Evolutionary conservation across 2,113 vertebrate genomes (phyloP).

Genomic region (Xyliphius kryptos): DNA sequence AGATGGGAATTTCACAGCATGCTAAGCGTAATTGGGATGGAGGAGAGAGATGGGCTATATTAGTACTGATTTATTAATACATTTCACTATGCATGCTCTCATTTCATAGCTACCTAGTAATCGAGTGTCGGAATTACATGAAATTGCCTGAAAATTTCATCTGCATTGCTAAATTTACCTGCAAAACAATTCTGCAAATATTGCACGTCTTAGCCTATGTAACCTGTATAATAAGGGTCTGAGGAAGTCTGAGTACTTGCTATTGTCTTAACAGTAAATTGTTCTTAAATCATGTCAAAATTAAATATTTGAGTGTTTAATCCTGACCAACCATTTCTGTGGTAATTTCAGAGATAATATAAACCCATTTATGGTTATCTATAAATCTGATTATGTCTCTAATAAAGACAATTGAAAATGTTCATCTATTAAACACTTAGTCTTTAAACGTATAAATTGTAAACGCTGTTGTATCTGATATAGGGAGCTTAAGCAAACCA

Average conservation of each 20-base stretch:
- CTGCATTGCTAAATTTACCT: conserved; percentile 10
- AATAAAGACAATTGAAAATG: no score
- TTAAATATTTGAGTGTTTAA: no score
- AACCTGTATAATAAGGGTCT: no score
- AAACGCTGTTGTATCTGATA: conserved; percentile 6
- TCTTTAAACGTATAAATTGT: no score
- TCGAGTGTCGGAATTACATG: conserved; percentile 74
- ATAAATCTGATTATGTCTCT: no score
- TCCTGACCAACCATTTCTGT: no score
- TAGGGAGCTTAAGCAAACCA: not conserved
- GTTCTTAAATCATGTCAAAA: not conserved
- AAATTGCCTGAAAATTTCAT: conserved; percentile 31
- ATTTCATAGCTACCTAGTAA: conserved; percentile 73
- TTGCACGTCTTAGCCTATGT: no score
- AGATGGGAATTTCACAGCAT: conserved; percentile 99
- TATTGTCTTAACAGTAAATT: no score
- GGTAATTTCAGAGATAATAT: conserved; percentile 14
- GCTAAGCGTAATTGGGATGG: conserved; percentile 84
- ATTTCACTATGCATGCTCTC: conserved; percentile 77
- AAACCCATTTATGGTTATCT: not conserved
- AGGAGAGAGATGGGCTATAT: conserved; percentile 72
- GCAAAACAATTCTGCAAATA: conserved; percentile 9
- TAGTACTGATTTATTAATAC: conserved; percentile 46
- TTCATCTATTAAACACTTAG: no score
- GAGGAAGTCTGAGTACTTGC: no score